Conservation (phyloP, 2,888 invertebrate species). For the Nematopogon swammerdamellus region DNA sequence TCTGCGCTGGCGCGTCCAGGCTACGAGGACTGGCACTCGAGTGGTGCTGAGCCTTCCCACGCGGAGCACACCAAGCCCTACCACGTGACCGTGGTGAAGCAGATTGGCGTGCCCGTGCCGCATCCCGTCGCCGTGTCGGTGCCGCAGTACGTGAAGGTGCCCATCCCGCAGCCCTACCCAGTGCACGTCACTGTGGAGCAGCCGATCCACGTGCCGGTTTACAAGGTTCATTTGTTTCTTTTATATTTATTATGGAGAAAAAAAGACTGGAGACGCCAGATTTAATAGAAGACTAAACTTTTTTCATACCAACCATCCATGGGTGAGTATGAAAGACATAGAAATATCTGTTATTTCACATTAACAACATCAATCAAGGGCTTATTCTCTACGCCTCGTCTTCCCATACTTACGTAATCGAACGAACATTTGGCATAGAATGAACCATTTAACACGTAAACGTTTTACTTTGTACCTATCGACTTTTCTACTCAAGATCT, state of each 20-base stretch:
- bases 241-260: too few relatives aligned
- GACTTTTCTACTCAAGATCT: too few relatives aligned
- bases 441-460: too few relatives aligned
- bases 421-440: too few relatives aligned
- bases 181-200: constrained; percentile 70
- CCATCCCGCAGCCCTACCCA: constrained; percentile 72
- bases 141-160: constrained; percentile 65
- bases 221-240: constrained; percentile 43
- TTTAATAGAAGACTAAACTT: background rate
- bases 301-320: background rate
- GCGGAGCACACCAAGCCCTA: constrained; percentile 67
- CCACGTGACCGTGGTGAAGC: constrained; percentile 68
- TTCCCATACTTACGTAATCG: too few relatives aligned
- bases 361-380: too few relatives aligned
- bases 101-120: constrained; percentile 70
- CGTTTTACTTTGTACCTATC: too few relatives aligned
- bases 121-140: constrained; percentile 71
- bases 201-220: constrained; percentile 69
- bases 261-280: too few relatives aligned
- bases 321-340: too few relatives aligned
- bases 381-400: too few relatives aligned
- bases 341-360: too few relatives aligned
- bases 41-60: constrained; percentile 56
- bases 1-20: constrained; percentile 26
- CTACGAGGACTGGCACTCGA: constrained; percentile 21